Conservation (phyloP, 2,113 vertebrate genomes). For the Pseudopodoces humilis region DNA sequence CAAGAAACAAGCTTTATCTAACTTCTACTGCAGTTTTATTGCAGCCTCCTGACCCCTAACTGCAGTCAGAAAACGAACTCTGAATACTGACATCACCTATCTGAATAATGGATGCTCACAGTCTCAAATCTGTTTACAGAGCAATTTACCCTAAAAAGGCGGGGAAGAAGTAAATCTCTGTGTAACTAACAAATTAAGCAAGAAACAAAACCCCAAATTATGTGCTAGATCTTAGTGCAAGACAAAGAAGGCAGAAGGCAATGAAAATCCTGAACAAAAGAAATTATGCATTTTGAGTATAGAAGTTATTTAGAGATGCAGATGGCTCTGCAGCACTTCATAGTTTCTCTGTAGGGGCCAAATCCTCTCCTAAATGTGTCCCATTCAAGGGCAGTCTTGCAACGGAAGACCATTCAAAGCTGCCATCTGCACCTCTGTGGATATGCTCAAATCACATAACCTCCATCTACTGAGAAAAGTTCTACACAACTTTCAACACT, state of each 20-base stretch:
- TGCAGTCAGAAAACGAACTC: not conserved
- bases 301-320: not conserved
- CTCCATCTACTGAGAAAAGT: not conserved
- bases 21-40: not conserved
- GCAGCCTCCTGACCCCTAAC: not conserved
- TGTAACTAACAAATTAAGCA: not conserved
- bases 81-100: not conserved
- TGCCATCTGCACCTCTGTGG: not conserved
- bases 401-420: not conserved
- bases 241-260: not conserved
- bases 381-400: not conserved
- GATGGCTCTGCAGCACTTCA: not conserved
- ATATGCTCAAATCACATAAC: not conserved
- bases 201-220: not conserved
- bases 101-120: not conserved
- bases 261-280: not conserved
- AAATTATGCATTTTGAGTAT: not conserved
- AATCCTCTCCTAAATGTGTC: not conserved
- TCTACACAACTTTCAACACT: not conserved
- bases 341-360: not conserved
- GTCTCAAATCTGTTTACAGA: not conserved
- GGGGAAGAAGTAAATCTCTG: not conserved
- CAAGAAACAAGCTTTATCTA: slow-evolving; percentile 9
- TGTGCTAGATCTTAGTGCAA: not conserved
- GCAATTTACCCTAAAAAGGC: not conserved